A percentile compares a stretch with the other conserved stretches of the same genome.
Conservation (phyloP, 2,888 invertebrate species). For the Noctua comes region DNA sequence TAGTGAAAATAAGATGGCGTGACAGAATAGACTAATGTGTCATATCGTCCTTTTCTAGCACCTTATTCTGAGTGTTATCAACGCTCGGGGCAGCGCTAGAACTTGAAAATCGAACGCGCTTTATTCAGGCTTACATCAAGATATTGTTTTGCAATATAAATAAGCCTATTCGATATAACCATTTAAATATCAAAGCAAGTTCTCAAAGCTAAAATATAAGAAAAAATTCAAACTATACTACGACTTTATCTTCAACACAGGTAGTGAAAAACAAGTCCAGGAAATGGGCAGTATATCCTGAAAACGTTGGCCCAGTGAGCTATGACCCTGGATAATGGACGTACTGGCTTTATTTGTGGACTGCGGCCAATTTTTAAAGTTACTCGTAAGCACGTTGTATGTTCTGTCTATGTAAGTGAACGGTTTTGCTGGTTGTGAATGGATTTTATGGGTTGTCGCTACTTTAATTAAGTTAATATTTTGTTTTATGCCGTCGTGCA, state of each 20-base stretch:
- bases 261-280: slow-evolving; percentile 60
- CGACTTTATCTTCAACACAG: slow-evolving; percentile 27
- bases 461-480: too few species aligned
- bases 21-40: too few species aligned
- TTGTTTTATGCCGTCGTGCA: too few species aligned
- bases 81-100: too few species aligned
- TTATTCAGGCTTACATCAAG: too few species aligned
- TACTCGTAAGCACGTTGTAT: slow-evolving; percentile 29
- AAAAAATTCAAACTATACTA: background rate
- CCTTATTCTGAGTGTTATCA: too few species aligned
- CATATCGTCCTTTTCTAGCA: too few species aligned
- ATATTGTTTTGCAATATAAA: background rate
- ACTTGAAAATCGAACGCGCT: too few species aligned
- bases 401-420: slow-evolving; percentile 4
- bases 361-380: slow-evolving; percentile 50
- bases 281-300: slow-evolving; percentile 56
- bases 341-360: slow-evolving; percentile 46
- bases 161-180: background rate
- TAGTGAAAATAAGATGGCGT: too few species aligned
- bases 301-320: slow-evolving; percentile 40
- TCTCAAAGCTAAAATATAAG: background rate
- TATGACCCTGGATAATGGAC: slow-evolving; percentile 44
- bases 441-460: slow-evolving; percentile 6
- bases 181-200: background rate
- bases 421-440: background rate